Evolutionary conservation across 2,888 invertebrate species (phyloP), one percentile per base, ranked within the genome.

Genomic region (Dysmachus trigonus): DNA sequence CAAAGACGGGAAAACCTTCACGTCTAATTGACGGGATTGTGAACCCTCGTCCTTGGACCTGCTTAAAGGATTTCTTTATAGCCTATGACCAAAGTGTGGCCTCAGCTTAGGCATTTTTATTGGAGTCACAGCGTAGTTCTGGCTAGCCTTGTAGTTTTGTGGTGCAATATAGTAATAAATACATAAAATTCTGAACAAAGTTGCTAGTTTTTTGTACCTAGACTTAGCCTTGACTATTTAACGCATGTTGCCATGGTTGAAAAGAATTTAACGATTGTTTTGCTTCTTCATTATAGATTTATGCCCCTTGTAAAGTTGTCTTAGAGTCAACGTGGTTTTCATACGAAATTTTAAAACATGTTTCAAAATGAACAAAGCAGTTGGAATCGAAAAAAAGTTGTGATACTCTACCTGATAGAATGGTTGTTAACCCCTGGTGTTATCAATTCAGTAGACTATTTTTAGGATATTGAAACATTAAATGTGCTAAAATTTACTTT

Each of bases 1-100:
- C 74, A 71, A 73, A 27, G n/a, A 47, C n/a, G 77, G 31, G 73
- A 79, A 53, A 87, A 85, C 86, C 77, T 83, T 83, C 71, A 83
- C 83, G 41, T 27, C 83, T 18, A 72, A 72, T 72, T 83, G 7
- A 72, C 71, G 22, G 5, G 13, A 71, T 18, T 71, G 35, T n/a
- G 62, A 7, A 10, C 27, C 35, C 10, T n/a, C 35, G 82, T 71
- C 41, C 41, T 83, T 41, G 38, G 13, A 3, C 38, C 5, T 38
- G 33, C 35, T n/a, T 15, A n/a, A 18, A 35, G 5, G 7, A 10
- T 10, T 41, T n/a, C 15, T n/a, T 83, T 27, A 72, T 10, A 15
- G 71, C 22, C 47, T 18, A 72, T 72, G 41, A 71, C 83, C 72
- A 83, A 31, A 72, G 72, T 71, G 72, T 72, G 72, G 83, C 38